These are phyloP conservation scores for Dermatemys mawii DNA, from an alignment of 2,113 vertebrate genomes.

Conservation along the genomic window DNA sequence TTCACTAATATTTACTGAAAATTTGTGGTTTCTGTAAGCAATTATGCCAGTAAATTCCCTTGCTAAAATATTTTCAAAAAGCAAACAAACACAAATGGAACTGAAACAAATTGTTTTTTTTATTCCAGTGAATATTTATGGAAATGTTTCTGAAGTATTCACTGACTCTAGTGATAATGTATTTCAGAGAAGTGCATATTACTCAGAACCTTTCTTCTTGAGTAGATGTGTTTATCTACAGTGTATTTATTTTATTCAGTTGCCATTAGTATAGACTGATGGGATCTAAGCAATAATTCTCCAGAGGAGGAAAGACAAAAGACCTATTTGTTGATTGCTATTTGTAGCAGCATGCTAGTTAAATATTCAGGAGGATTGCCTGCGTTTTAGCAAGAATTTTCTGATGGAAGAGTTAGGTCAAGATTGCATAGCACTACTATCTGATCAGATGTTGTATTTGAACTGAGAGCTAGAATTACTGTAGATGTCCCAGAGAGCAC, in stretches of 20 bases:
- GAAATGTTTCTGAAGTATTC: not conserved
- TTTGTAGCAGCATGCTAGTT: not conserved
- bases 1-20: not conserved
- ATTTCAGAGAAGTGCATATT: not conserved
- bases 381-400: not conserved
- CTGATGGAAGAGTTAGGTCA: not conserved
- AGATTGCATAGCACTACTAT: not conserved
- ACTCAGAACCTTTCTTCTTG: not conserved
- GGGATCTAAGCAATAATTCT: not conserved
- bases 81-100: not conserved
- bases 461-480: not conserved
- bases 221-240: not conserved
- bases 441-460: not conserved
- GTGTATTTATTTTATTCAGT: not conserved
- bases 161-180: not conserved
- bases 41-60: not conserved
- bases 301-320: not conserved
- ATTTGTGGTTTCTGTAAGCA: not conserved
- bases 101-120: not conserved
- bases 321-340: not conserved
- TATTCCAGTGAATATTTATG: not conserved
- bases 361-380: not conserved
- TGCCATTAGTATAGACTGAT: not conserved
- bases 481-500: not conserved
- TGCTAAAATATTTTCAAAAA: not conserved